A percentile compares a stretch with the other conserved stretches of the same genome.
phyloP scores from a whole-genome alignment of 2,797 vertebrate species.

The Anabas testudineus region DNA sequence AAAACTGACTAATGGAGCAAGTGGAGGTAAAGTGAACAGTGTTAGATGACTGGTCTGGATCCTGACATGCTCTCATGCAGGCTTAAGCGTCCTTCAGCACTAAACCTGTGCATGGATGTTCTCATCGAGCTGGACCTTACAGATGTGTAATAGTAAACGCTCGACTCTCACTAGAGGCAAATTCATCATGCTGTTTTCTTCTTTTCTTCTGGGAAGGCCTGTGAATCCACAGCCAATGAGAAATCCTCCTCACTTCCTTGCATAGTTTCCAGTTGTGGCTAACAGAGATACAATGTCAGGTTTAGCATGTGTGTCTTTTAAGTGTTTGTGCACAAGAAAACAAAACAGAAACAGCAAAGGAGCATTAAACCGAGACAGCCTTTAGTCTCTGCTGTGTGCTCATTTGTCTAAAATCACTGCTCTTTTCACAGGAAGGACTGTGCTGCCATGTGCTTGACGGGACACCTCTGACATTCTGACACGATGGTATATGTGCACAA shows the following conservation, averaged over 20 bases:
- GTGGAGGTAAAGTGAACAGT: neutral
- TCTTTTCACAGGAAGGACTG: constrained; percentile 31
- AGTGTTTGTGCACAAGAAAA: constrained; percentile 11
- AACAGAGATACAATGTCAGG: constrained; percentile 28
- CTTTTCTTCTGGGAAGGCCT: constrained; percentile 36
- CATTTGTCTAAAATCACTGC: constrained; percentile 34
- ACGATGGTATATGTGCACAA: constrained; percentile 68
- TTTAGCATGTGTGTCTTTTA: constrained; percentile 19
- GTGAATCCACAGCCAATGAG: constrained; percentile 29
- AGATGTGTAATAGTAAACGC: constrained; percentile 51
- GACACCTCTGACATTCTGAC: constrained; percentile 57
- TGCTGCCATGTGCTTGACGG: constrained; percentile 28
- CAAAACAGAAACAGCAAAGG: neutral
- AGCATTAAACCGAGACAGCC: constrained; percentile 6
- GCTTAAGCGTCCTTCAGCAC: constrained; percentile 11
- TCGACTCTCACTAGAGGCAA: constrained; percentile 39
- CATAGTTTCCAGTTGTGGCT: constrained; percentile 63
- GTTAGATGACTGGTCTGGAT: neutral
- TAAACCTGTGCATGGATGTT: neutral
- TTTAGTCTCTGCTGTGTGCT: constrained; percentile 26
- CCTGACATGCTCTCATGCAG: neutral
- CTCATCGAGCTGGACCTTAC: constrained; percentile 18
- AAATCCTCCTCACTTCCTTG: constrained; percentile 47
- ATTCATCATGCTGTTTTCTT: constrained; percentile 27
- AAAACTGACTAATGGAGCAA: neutral